Evolutionary conservation across 2,888 invertebrate genomes (phyloP).

Genomic region (Podotricha telesiphe): DNA sequence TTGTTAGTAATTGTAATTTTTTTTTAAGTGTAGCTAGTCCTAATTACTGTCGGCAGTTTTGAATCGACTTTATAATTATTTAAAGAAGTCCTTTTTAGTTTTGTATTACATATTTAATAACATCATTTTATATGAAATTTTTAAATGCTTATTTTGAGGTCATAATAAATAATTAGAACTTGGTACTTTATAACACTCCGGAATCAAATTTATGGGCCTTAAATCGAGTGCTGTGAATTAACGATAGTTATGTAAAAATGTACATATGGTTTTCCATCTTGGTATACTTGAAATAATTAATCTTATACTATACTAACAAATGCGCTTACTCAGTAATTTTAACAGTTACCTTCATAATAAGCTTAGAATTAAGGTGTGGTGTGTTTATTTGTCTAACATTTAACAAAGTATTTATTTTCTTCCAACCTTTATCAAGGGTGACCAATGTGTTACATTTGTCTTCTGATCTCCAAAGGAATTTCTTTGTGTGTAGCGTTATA

Average conservation of each 20-base stretch:
- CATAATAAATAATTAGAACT: neutral
- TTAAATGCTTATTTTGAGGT: neutral
- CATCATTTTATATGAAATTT: neutral
- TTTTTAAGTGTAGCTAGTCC: conserved; percentile 12
- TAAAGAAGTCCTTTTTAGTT: neutral
- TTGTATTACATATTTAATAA: neutral
- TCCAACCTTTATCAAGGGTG: conserved; percentile 23
- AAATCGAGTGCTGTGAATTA: conserved; percentile 10
- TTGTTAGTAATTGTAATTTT: neutral
- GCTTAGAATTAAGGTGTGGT: conserved; percentile 79
- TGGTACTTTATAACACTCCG: neutral
- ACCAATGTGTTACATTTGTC: conserved; percentile 22
- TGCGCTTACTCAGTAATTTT: conserved; percentile 59
- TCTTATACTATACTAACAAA: conserved; percentile 37
- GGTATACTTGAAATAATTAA: conserved; percentile 22
- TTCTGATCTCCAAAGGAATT: conserved; percentile 22
- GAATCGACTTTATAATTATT: neutral
- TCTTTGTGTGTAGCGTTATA: conserved; percentile 14
- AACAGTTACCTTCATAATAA: conserved; percentile 55
- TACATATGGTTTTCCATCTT: conserved; percentile 18
- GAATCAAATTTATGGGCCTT: conserved; percentile 11
- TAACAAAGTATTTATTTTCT: conserved; percentile 40
- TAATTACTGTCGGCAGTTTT: conserved; percentile 7
- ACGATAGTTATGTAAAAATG: conserved; percentile 22
- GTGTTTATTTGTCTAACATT: conserved; percentile 61